Evolutionary conservation across 2,888 invertebrate genomes (phyloP), one percentile per base, ranked within the genome.

Genomic region (Rhodophaea formosa): DNA sequence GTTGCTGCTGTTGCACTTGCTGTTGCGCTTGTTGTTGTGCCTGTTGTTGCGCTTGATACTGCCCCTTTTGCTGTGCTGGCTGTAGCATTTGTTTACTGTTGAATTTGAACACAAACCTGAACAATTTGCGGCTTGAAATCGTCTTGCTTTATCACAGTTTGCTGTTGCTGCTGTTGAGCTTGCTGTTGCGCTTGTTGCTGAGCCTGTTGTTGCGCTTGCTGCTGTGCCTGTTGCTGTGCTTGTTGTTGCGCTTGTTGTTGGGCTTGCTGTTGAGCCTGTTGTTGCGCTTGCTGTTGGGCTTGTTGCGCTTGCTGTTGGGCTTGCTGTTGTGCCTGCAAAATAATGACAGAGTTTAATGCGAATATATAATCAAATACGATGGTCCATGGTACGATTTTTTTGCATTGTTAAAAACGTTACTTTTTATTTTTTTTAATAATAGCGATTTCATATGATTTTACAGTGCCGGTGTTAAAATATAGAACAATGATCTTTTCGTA

Each of bases 251-350:
- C 35, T 2, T 35, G 35, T 12, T 35, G 35, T 12, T 35, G 35
- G 8, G 35, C 35, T 12, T 35, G 12, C 12, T 8, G 8, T 35
- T 35, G 35, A 0, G 8, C 35, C 10, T 35, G 35, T 8, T 35
- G 35, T 12, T 35, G 35, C 35, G 10, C 8, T 35, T 35, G n/a
- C 73, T 77, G 12, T 30, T 43, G 12, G 5, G 23, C 17, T 46
- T 91, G 76, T 3, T 77, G 75, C 0, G 68, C 70, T 6, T 78
- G 78, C 7, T 73, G 74, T 1, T 82, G 82, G 0, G 77, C 76
- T 5, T 78, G 77, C 8, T 82, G 80, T 7, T 80, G 81, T 0
- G 74, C 72, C 59, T 84, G 70, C 65, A 39, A 39, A 7, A 7
- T 6, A 32, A 32, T 32, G 32, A 32, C 7, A 32, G 7, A 7